These are phyloP conservation scores for Cosmia trapezina DNA, from an alignment of 2,888 invertebrate species.

Conservation along the genomic window DNA sequence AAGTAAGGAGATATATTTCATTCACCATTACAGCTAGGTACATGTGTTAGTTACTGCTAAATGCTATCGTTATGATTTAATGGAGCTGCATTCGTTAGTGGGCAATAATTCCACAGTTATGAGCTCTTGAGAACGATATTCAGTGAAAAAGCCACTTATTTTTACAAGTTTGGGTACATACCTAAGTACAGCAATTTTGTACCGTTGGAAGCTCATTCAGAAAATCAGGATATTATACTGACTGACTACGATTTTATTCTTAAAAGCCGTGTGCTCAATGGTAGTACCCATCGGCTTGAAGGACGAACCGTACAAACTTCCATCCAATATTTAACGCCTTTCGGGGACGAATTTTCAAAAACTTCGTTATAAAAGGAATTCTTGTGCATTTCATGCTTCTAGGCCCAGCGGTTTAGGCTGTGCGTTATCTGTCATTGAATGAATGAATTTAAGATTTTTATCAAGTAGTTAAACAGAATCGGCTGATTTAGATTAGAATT, in stretches of 20 bases:
- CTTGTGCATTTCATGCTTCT: too few relatives aligned
- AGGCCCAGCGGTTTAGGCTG: too few relatives aligned
- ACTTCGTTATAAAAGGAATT: too few relatives aligned
- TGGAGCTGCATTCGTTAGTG: slow-evolving; percentile 24
- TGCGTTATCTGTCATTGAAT: too few relatives aligned
- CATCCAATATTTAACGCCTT: too few relatives aligned
- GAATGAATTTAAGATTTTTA: too few relatives aligned
- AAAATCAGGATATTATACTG: neutral
- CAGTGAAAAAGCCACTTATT: slow-evolving; percentile 22
- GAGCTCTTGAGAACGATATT: slow-evolving; percentile 9
- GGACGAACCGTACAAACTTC: too few relatives aligned
- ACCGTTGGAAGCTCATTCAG: neutral
- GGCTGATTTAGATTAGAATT: neutral
- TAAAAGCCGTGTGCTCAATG: neutral
- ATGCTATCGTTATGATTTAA: slow-evolving; percentile 41
- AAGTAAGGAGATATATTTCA: slow-evolving; percentile 56
- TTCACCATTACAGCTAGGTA: slow-evolving; percentile 56
- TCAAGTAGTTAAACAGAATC: neutral
- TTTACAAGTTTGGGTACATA: slow-evolving; percentile 11
- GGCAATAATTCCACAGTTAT: slow-evolving; percentile 31
- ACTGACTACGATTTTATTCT: neutral
- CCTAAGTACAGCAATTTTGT: neutral
- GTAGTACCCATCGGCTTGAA: too few relatives aligned
- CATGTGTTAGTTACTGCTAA: slow-evolving; percentile 42
- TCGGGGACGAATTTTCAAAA: too few relatives aligned